These are phyloP conservation scores for Anguilla anguilla DNA, from an alignment of 2,797 vertebrate genomes.

Conservation along the genomic window DNA sequence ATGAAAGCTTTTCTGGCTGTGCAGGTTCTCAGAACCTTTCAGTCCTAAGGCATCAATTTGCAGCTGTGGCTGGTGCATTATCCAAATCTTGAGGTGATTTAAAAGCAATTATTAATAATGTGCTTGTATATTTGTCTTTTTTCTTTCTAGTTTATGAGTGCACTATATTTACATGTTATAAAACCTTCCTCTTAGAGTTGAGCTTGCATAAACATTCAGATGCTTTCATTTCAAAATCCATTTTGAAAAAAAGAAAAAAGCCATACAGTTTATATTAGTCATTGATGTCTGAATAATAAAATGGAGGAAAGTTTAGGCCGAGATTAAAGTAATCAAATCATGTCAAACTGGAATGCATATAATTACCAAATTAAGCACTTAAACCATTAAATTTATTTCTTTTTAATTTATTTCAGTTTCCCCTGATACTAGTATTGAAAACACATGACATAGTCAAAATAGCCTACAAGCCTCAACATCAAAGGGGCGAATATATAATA, in stretches of 20 bases:
- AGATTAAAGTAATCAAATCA: not conserved
- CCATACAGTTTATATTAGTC: not conserved
- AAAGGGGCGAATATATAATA: not conserved
- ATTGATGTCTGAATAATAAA: not conserved
- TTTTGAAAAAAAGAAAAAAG: not conserved
- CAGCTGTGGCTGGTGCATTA: conserved; percentile 46
- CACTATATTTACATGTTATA: not conserved
- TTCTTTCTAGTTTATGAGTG: conserved; percentile 23
- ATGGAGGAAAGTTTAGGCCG: not conserved
- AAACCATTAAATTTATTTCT: not conserved
- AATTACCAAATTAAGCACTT: conserved; percentile 5
- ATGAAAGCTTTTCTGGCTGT: conserved; percentile 66
- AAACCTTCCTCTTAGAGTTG: not conserved
- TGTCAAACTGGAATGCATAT: not conserved
- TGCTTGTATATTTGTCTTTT: conserved; percentile 40
- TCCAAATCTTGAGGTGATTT: conserved; percentile 35
- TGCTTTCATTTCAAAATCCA: not conserved
- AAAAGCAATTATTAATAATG: conserved; percentile 52
- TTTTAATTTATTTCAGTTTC: not conserved
- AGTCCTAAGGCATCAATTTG: conserved; percentile 40
- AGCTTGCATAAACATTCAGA: not conserved
- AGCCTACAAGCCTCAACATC: not conserved
- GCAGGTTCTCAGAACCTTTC: conserved; percentile 40
- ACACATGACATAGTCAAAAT: not conserved
- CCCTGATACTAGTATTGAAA: not conserved